Evolutionary conservation across 2,888 invertebrate species (phyloP), one percentile per base, ranked within the genome.

Genomic region (Rhagonycha fulva): DNA sequence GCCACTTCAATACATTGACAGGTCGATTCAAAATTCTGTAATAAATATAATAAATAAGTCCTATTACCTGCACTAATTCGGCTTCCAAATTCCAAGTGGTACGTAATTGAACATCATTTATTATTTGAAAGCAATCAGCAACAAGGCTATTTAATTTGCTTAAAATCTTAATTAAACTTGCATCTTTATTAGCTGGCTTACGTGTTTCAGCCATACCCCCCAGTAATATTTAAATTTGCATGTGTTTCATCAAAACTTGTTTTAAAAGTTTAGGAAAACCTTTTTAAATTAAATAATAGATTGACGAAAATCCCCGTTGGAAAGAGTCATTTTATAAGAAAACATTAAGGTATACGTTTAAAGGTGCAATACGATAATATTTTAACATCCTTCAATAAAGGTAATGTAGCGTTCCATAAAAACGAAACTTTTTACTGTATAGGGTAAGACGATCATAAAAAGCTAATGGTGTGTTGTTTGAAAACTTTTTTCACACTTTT

Each of bases 401-500:
- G 76, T 78, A 78, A 78, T 78, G 78, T 78, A 74, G 76, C 78
- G 74, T 71, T 62, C 71, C 74, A 78, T 78, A 76, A 78, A 78
- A 78, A 72, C 75, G 75, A 73, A 71, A 71, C 71, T 76, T 80
- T 80, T 80, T 80, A 80, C 74, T 76, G 75, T 68, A 74, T 78
- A 75, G 74, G 80, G 74, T 76, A 71, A 75, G 74, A 72, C 74
- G 78, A 77, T 79, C 79, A 75, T 80, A 80, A 80, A 80, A 80
- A 80, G 74, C 76, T 80, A 78, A 78, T 80, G 79, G 80, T 80
- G 75, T 80, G 79, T 80, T 80, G 79, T 80, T 79, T 79, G 76
- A 79, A 79, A 80, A 79, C 79, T 79, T 79, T 75, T 75, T 79
- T 80, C 77, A 72, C 75, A 77, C 76, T 77, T 74, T 77, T 77